Evolutionary conservation across 2,797 vertebrate genomes (phyloP).

Genomic region (Anas acuta): DNA sequence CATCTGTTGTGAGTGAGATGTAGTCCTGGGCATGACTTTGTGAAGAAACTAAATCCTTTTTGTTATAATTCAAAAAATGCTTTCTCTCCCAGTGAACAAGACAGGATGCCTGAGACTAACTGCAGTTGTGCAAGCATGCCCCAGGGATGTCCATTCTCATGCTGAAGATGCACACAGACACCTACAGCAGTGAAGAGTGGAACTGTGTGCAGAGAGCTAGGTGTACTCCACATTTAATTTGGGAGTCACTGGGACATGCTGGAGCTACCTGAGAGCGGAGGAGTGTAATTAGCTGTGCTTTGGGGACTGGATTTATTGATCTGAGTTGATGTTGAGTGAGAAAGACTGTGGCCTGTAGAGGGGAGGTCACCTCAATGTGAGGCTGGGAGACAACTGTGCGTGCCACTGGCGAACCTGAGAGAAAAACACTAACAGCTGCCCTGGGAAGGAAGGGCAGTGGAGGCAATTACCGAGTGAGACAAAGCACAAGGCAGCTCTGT

Average conservation of each 20-base stretch:
- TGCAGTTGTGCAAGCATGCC: not conserved
- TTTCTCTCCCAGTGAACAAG: not conserved
- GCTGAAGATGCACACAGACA: not conserved
- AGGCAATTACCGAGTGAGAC: not conserved
- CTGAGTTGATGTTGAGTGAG: not conserved
- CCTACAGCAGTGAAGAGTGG: not conserved
- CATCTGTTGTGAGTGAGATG: not conserved
- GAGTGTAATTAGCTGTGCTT: not conserved
- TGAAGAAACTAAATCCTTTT: not conserved
- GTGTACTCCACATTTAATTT: not conserved
- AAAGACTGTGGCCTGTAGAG: not conserved
- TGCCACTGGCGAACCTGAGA: not conserved
- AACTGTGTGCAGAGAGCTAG: not conserved
- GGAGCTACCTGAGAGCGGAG: not conserved
- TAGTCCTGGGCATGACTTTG: not conserved
- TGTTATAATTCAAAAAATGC: not conserved
- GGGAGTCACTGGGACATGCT: not conserved
- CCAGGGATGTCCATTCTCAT: not conserved
- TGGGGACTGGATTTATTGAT: not conserved
- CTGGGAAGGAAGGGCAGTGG: not conserved
- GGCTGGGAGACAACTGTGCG: not conserved
- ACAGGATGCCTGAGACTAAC: not conserved
- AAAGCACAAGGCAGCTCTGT: not conserved
- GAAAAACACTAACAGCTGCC: not conserved
- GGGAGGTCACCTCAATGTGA: not conserved